Percentiles rank a stretch among this genome's conserved stretches.
Evolutionary conservation across 2,888 invertebrate species (phyloP).

Genomic region (Synergus japonicus): DNA sequence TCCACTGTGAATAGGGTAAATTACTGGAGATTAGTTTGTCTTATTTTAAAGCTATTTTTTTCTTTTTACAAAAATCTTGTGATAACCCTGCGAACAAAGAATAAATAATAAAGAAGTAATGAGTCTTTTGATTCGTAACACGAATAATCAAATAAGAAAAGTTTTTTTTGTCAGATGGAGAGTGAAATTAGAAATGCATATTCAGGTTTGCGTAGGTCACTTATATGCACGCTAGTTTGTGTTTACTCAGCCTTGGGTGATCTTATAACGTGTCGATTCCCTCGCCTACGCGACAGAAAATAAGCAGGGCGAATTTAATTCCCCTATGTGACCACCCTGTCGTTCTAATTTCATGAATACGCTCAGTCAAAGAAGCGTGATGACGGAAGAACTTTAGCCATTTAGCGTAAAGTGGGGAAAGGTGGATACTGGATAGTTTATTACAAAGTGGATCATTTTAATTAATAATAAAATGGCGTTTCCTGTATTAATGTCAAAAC

Average conservation of each 20-base stretch:
- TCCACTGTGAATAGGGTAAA: background rate
- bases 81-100: no score
- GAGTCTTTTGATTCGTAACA: no score
- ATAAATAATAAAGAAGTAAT: no score
- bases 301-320: conserved; percentile 71
- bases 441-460: background rate
- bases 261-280: conserved; percentile 59
- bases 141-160: background rate
- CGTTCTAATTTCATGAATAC: conserved; percentile 65
- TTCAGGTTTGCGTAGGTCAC: background rate
- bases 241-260: conserved; percentile 48
- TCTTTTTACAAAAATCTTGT: no score
- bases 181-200: conserved; percentile 2
- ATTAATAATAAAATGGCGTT: background rate
- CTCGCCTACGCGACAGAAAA: conserved; percentile 60
- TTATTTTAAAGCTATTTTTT: no score
- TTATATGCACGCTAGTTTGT: background rate
- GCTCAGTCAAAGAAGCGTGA: conserved; percentile 54
- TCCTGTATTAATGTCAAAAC: background rate
- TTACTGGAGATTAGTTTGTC: no score
- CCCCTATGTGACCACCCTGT: conserved; percentile 60
- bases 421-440: background rate
- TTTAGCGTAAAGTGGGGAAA: conserved; percentile 6
- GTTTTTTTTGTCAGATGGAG: background rate
- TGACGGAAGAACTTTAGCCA: conserved; percentile 42